Evolutionary conservation across 2,113 vertebrate genomes (phyloP).

Genomic region (Tenebrosternarchus preto): DNA sequence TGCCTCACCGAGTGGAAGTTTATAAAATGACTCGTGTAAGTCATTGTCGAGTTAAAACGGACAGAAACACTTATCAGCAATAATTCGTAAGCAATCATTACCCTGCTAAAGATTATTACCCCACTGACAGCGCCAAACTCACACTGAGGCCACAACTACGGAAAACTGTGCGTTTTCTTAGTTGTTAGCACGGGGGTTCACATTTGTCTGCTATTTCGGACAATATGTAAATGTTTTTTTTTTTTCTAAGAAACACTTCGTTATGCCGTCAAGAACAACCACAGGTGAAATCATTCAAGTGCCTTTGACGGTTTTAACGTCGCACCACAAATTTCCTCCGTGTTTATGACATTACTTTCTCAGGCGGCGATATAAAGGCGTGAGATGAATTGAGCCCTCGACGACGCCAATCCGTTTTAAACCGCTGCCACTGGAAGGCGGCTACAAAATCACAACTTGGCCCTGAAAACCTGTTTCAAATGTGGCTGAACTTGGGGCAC

Average conservation of each 20-base stretch:
- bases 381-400: not conserved
- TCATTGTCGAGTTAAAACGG: conserved; percentile 30
- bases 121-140: not conserved
- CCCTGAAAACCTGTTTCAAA: not conserved
- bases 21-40: conserved; percentile 24
- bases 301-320: no score
- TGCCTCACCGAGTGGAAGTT: conserved; percentile 33
- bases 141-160: no score
- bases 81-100: conserved; percentile 57
- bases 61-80: conserved; percentile 61
- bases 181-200: no score
- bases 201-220: no score
- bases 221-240: no score
- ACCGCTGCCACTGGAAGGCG: no score
- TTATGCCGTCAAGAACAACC: no score
- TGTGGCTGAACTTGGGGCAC: not conserved
- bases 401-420: no score
- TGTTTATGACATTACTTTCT: not conserved
- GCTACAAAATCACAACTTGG: no score
- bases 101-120: conserved; percentile 9
- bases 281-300: not conserved
- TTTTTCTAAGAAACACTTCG: no score
- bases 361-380: not conserved
- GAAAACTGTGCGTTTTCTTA: no score
- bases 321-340: not conserved